These are phyloP conservation scores for Drosophila navojoa DNA, from an alignment of 1,140 invertebrate species.

Conservation along the genomic window DNA sequence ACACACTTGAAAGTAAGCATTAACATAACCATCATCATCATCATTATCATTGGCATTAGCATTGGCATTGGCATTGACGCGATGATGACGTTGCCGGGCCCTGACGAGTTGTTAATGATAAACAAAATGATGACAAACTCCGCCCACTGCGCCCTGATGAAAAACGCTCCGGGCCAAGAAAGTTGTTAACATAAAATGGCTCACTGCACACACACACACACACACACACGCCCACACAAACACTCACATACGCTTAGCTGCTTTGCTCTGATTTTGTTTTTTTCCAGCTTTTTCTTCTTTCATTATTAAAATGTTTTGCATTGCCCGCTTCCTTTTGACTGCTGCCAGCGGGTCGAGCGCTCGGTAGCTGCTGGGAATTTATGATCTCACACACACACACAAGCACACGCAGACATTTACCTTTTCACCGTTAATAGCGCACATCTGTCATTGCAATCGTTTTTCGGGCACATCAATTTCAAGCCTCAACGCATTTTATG, in stretches of 20 bases:
- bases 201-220: constrained; percentile 39
- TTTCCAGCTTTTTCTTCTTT: constrained; percentile 15
- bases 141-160: constrained; percentile 29
- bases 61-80: constrained; percentile 8
- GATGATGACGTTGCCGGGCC: constrained; percentile 6
- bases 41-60: constrained; percentile 12
- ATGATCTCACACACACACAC: constrained; percentile 17
- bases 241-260: constrained; percentile 15
- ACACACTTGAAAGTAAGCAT: constrained; percentile 32
- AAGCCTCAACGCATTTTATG: constrained; percentile 39
- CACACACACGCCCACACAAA: constrained; percentile 6
- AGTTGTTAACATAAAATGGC: constrained; percentile 59
- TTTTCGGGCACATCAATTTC: constrained; percentile 49
- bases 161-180: constrained; percentile 49
- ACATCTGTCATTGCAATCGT: constrained; percentile 58
- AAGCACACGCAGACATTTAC: constrained; percentile 19
- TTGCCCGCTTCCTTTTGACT: constrained; percentile 21
- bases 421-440: constrained; percentile 46
- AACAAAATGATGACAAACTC: constrained; percentile 50
- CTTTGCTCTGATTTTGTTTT: constrained; percentile 30
- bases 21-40: constrained; percentile 19
- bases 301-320: constrained; percentile 57
- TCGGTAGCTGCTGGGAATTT: constrained; percentile 43
- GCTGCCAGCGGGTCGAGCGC: constrained; percentile 24
- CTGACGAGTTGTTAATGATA: constrained; percentile 56